Conservation (phyloP, 2,888 invertebrate species). For the Leptura quadrifasciata region DNA sequence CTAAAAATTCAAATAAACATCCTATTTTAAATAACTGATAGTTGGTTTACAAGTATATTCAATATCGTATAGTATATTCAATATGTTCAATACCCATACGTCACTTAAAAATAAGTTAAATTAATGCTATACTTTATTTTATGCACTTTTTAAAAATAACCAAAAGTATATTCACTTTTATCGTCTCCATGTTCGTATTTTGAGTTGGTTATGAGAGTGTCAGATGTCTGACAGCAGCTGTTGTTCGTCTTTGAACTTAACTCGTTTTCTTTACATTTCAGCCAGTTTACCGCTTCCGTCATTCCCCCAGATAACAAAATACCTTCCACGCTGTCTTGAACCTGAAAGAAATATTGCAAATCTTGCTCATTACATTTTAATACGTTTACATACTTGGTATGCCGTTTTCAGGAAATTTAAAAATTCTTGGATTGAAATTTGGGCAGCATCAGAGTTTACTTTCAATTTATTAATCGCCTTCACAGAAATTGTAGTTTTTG, state of each 20-base stretch:
- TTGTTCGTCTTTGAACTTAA: slow-evolving; percentile 65
- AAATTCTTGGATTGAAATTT: slow-evolving; percentile 82
- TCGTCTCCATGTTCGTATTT: slow-evolving; percentile 52
- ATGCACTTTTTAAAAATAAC: too few species aligned
- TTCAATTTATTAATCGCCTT: slow-evolving; percentile 4
- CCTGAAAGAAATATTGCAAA: slow-evolving; percentile 55
- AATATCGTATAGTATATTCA: neutral
- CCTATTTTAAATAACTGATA: slow-evolving; percentile 19
- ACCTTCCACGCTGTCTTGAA: slow-evolving; percentile 74
- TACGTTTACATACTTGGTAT: slow-evolving; percentile 77
- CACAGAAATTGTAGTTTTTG: slow-evolving; percentile 10
- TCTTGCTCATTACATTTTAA: neutral
- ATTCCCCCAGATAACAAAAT: slow-evolving; percentile 72
- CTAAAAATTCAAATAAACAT: slow-evolving; percentile 33
- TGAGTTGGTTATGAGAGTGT: slow-evolving; percentile 43
- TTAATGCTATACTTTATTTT: too few species aligned
- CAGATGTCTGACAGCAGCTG: slow-evolving; percentile 64
- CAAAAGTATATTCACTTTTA: slow-evolving; percentile 46
- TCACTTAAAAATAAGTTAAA: too few species aligned
- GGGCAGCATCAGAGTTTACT: slow-evolving; percentile 67
- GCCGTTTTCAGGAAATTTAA: slow-evolving; percentile 85
- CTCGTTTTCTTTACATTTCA: slow-evolving; percentile 73
- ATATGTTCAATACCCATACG: too few species aligned
- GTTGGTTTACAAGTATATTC: neutral
- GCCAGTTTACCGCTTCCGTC: slow-evolving; percentile 75